phyloP scores from a whole-genome alignment of 2,888 invertebrate species.

The Phortica magna region DNA sequence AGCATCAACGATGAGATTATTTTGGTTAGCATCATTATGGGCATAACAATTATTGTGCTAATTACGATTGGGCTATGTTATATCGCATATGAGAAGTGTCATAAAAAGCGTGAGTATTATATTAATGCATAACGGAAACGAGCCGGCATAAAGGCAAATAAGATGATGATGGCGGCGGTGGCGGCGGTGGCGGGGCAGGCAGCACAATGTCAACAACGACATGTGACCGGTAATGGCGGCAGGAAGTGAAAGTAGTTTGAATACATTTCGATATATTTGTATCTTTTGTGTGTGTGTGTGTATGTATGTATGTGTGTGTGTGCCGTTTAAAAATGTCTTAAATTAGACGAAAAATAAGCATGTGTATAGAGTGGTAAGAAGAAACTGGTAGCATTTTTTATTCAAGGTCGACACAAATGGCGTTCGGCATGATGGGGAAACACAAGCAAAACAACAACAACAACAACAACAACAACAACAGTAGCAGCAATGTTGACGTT shows the following conservation, averaged over 20 bases:
- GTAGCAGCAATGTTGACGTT: background rate
- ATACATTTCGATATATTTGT: background rate
- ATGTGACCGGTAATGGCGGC: background rate
- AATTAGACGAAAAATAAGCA: background rate
- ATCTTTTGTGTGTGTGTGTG: background rate
- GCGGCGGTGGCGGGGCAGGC: background rate
- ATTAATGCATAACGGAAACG: slow-evolving; percentile 81
- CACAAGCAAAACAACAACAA: background rate
- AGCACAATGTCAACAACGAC: background rate
- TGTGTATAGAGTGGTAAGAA: background rate
- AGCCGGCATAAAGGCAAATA: background rate
- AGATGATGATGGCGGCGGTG: background rate
- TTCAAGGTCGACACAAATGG: slow-evolving; percentile 4
- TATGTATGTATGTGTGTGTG: background rate
- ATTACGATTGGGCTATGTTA: slow-evolving; percentile 90
- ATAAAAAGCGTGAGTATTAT: slow-evolving; percentile 82
- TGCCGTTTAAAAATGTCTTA: background rate
- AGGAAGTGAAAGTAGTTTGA: background rate
- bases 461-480: background rate
- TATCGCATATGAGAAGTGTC: slow-evolving; percentile 88
- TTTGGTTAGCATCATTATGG: slow-evolving; percentile 92
- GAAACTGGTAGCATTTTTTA: background rate
- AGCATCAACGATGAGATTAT: slow-evolving; percentile 92
- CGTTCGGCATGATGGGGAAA: background rate
- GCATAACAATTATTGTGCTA: slow-evolving; percentile 87